Percentiles rank a stretch among this genome's conserved stretches.
Conservation (phyloP, 1,140 invertebrate species). For the Drosophila grimshawi region DNA sequence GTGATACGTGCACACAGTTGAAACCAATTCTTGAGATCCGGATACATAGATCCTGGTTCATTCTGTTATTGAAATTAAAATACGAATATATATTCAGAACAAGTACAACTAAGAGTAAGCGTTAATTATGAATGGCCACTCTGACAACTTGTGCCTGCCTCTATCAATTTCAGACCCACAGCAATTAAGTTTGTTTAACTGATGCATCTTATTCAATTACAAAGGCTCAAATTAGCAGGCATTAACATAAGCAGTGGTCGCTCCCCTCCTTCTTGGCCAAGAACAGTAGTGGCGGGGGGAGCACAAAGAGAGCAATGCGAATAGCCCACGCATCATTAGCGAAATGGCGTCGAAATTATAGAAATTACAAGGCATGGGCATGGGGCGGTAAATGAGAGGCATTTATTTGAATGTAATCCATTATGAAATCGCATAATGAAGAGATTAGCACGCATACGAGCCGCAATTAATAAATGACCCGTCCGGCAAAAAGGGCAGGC, state of each 20-base stretch:
- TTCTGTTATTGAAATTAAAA: no score
- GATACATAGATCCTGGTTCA: no score
- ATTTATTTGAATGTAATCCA: slow-evolving; percentile 83
- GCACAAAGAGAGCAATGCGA: slow-evolving; percentile 26
- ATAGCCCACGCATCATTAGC: slow-evolving; percentile 65
- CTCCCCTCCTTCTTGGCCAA: slow-evolving; percentile 15
- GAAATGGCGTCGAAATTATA: slow-evolving; percentile 76
- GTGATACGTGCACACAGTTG: not conserved
- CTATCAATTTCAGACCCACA: slow-evolving; percentile 37
- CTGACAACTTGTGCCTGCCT: slow-evolving; percentile 1
- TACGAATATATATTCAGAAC: not conserved
- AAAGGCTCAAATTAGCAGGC: slow-evolving; percentile 65
- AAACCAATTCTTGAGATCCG: not conserved
- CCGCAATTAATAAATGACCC: slow-evolving; percentile 80
- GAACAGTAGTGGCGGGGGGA: not conserved
- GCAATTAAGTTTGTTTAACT: slow-evolving; percentile 26
- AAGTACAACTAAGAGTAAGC: slow-evolving; percentile 7
- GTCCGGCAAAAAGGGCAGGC: slow-evolving; percentile 20
- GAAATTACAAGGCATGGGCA: slow-evolving; percentile 62
- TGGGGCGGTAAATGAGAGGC: slow-evolving; percentile 65
- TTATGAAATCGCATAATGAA: slow-evolving; percentile 83
- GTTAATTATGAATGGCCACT: slow-evolving; percentile 36
- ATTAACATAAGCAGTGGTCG: slow-evolving; percentile 65
- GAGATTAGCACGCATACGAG: slow-evolving; percentile 76
- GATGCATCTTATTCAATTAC: slow-evolving; percentile 77